These are phyloP conservation scores for Meda fulgida DNA, from an alignment of 2,797 vertebrate species.

Conservation along the genomic window DNA sequence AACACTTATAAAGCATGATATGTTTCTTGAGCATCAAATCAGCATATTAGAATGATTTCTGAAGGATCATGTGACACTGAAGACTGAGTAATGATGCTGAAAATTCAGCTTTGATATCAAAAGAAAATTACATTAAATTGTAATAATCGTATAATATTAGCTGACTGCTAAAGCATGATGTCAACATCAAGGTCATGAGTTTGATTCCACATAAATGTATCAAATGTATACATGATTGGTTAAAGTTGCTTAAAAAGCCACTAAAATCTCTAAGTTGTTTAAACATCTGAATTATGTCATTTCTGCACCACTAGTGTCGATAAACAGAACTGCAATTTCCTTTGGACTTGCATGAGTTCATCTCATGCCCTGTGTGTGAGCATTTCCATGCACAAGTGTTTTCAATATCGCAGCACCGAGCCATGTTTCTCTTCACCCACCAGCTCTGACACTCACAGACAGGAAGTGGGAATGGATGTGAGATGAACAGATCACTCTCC, in stretches of 20 bases:
- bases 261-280: background rate
- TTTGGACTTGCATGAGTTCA: background rate
- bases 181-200: background rate
- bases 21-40: background rate
- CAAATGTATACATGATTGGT: background rate
- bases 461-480: constrained; percentile 55
- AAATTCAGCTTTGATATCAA: background rate
- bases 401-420: constrained; percentile 24
- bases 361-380: constrained; percentile 24
- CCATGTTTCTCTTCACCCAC: constrained; percentile 57
- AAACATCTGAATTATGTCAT: background rate
- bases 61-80: background rate
- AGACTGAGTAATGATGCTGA: background rate
- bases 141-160: background rate
- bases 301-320: background rate
- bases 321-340: background rate
- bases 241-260: background rate
- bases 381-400: constrained; percentile 44
- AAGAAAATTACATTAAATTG: background rate
- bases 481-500: constrained; percentile 56
- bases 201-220: background rate
- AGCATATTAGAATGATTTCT: background rate
- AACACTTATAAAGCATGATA: background rate
- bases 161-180: background rate
- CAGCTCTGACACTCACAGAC: constrained; percentile 55